phyloP scores from a whole-genome alignment of 1,140 invertebrate species.

The Bombyx mori region DNA sequence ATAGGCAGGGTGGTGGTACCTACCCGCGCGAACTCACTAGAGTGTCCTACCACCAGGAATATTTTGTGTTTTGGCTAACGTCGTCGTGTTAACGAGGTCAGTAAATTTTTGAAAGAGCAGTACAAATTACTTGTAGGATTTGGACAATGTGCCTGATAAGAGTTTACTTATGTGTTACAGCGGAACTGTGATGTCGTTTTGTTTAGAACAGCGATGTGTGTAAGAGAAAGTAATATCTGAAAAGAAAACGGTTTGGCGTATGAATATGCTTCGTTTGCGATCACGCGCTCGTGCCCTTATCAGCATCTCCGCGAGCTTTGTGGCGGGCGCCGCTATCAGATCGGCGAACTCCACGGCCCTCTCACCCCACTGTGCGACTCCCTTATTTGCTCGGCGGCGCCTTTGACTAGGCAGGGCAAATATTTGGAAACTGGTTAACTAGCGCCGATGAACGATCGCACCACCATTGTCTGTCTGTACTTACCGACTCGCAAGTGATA shows the following conservation, averaged over 20 bases:
- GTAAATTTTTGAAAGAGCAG: too few relatives aligned
- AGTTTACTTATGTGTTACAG: too few relatives aligned
- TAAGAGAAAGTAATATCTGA: slow-evolving; percentile 12
- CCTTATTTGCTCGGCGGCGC: slow-evolving; percentile 44
- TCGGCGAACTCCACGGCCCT: slow-evolving; percentile 20
- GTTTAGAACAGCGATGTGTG: too few relatives aligned
- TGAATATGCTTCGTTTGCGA: slow-evolving; percentile 22
- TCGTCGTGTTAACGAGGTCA: too few relatives aligned
- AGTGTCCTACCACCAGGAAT: too few relatives aligned
- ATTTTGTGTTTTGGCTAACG: too few relatives aligned
- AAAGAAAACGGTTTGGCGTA: slow-evolving; percentile 19
- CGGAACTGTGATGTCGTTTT: too few relatives aligned
- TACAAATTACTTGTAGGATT: too few relatives aligned
- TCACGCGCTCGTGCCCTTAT: slow-evolving; percentile 28
- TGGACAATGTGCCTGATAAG: too few relatives aligned
- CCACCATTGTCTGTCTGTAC: slow-evolving; percentile 52
- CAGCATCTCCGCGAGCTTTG: slow-evolving; percentile 29
- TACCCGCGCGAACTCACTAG: too few relatives aligned
- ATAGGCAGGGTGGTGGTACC: too few relatives aligned
- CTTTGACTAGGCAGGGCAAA: slow-evolving; percentile 56
- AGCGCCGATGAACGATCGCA: slow-evolving; percentile 51
- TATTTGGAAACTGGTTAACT: slow-evolving; percentile 62
- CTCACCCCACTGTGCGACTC: slow-evolving; percentile 16
- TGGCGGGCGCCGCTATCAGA: slow-evolving; percentile 23
- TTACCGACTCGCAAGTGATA: slow-evolving; percentile 50